Evolutionary conservation across 2,797 vertebrate genomes (phyloP), one percentile per base, ranked within the genome.

Genomic region (Sternotherus odoratus): DNA sequence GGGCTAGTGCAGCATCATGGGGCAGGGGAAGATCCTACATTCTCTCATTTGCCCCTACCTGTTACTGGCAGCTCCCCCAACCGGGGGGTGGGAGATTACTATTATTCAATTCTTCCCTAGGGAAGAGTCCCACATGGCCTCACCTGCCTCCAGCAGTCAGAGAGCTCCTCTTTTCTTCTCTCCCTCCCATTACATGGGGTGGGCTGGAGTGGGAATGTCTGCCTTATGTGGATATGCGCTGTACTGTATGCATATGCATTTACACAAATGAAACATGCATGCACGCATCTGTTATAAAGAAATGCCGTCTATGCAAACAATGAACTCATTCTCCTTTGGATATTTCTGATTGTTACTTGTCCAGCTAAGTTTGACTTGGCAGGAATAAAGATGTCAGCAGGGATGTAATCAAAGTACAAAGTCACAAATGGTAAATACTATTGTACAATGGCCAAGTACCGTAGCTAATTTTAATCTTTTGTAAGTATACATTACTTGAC

Each of bases 351-450:
- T 50, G 28, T 26, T 92, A 43, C 51, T 83, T 63, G 75, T 87
- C 48, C 86, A 86, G 48, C 66, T 60, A 90, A 83, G 36, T 8
- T 21, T 30, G 33, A 85, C n/a, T 74, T 79, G 79, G 69, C 78
- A 96, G 86, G 88, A 79, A 82, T 82, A 86, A 91, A 78, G 60
- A 50, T 85, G n/a, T 81, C 49, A 77, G 77, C 77, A 87, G 3
- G 50, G 39, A 92, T 43, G 78, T 53, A 48, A 69, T 74, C 3
- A 36, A n/a, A 88, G 85, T 2, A 60, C 51, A 75, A 91, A 92
- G 39, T 63, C 90, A 94, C 54, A 81, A 75, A 86, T 88, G 56
- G 69, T 89, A 92, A 91, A 92, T 54, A 39, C 16, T 85, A 81
- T n/a, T 53, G 23, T 86, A 89, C 1, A 1, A 43, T n/a, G 49